Conservation (phyloP, 1,140 invertebrate species). For the Drosophila oshimai region DNA sequence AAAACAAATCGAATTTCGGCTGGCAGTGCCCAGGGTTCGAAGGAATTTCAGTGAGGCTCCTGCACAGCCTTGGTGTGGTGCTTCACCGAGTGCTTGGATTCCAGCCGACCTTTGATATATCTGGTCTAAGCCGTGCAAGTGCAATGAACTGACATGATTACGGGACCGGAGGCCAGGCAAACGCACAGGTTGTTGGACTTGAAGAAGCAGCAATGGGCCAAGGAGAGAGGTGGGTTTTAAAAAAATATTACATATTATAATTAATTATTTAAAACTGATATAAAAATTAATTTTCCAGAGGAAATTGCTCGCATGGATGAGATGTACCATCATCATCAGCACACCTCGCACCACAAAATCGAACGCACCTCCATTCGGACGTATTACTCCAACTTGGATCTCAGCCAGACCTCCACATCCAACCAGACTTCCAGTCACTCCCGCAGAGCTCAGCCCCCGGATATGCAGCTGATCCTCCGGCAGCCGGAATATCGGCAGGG, state of each 20-base stretch:
- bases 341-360: constrained; percentile 73
- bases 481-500: constrained; percentile 38
- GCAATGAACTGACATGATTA: constrained; percentile 78
- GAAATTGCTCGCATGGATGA: constrained; percentile 86
- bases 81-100: constrained; percentile 7
- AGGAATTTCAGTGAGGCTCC: constrained; percentile 48
- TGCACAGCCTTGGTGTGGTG: constrained; percentile 37
- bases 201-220: constrained; percentile 88
- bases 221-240: constrained; percentile 85
- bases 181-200: constrained; percentile 85
- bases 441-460: constrained; percentile 18
- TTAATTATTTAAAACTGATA: background rate
- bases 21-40: constrained; percentile 12
- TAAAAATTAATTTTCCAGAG: constrained; percentile 83
- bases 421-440: constrained; percentile 60
- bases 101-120: constrained; percentile 43
- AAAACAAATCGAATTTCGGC: constrained; percentile 47
- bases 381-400: constrained; percentile 79
- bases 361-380: constrained; percentile 82
- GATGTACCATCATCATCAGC: constrained; percentile 73
- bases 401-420: constrained; percentile 59
- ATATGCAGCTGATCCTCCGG: constrained; percentile 32
- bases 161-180: constrained; percentile 74
- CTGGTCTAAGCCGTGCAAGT: constrained; percentile 13
- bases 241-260: no score